phyloP scores from a whole-genome alignment of 2,113 vertebrate species.

The Nibea albiflora region DNA sequence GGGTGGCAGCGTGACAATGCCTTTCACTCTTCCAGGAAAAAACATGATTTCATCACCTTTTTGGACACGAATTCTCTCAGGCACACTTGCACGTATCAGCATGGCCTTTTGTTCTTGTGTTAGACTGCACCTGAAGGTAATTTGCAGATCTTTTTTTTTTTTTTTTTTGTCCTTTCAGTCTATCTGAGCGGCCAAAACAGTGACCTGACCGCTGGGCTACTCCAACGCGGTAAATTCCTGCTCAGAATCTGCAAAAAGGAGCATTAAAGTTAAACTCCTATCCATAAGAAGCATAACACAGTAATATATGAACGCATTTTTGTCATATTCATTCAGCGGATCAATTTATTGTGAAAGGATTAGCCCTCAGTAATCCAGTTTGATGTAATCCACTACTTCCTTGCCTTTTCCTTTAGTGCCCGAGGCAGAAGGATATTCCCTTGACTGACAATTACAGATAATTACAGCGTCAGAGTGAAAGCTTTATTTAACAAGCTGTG shows the following conservation, averaged over 20 bases:
- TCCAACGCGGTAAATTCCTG: too few relatives aligned
- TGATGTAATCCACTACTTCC: constrained; percentile 56
- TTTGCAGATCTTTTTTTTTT: background rate
- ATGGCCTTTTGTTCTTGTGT: background rate
- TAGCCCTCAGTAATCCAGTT: constrained; percentile 47
- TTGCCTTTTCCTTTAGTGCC: constrained; percentile 20
- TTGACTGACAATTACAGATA: constrained; percentile 85
- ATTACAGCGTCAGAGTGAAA: constrained; percentile 82
- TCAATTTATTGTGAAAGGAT: constrained; percentile 44
- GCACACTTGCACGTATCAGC: background rate
- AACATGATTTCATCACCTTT: background rate
- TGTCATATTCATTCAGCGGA: background rate
- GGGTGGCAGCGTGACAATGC: background rate
- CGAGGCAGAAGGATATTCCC: constrained; percentile 68
- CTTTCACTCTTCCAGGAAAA: background rate
- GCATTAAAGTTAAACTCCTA: background rate
- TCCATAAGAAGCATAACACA: background rate
- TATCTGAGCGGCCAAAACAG: background rate
- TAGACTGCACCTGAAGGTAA: background rate
- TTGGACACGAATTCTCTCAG: background rate
- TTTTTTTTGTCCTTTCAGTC: background rate
- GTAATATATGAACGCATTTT: background rate
- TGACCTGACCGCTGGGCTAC: background rate
- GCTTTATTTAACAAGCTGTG: constrained; percentile 83
- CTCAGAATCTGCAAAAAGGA: background rate